Conservation (phyloP, 2,888 invertebrate genomes). For the Maniola hyperantus region DNA sequence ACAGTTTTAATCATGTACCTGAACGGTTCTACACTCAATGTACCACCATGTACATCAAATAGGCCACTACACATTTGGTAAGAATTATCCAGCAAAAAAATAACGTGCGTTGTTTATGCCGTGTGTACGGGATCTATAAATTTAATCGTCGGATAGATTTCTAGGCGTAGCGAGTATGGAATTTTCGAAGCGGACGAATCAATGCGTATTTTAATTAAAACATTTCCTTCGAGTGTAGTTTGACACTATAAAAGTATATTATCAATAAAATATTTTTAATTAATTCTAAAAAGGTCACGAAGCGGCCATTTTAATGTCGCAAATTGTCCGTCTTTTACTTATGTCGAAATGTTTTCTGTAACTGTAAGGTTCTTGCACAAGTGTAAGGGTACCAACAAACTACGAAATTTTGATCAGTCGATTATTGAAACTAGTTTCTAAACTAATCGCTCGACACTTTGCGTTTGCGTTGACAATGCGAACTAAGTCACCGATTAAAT, state of each 20-base stretch:
- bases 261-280: slow-evolving; percentile 10
- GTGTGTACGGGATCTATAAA: background rate
- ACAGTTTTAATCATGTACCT: too few species aligned
- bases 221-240: slow-evolving; percentile 18
- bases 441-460: background rate
- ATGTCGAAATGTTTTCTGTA: slow-evolving; percentile 35
- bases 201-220: slow-evolving; percentile 11
- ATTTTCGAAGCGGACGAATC: background rate
- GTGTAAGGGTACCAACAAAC: slow-evolving; percentile 21
- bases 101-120: too few species aligned
- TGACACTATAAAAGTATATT: slow-evolving; percentile 20
- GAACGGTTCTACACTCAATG: too few species aligned
- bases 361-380: slow-evolving; percentile 40
- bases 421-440: background rate
- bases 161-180: background rate
- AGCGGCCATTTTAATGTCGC: slow-evolving; percentile 26
- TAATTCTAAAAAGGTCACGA: slow-evolving; percentile 35
- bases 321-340: slow-evolving; percentile 31
- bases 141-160: too few species aligned
- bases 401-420: background rate
- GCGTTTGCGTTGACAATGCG: background rate
- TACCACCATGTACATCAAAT: too few species aligned
- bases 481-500: background rate
- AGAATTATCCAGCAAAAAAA: too few species aligned
- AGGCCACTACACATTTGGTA: too few species aligned